Base-by-base conservation (phyloP, 1,140 invertebrate species). In the Lasioglossum albipes region DNA sequence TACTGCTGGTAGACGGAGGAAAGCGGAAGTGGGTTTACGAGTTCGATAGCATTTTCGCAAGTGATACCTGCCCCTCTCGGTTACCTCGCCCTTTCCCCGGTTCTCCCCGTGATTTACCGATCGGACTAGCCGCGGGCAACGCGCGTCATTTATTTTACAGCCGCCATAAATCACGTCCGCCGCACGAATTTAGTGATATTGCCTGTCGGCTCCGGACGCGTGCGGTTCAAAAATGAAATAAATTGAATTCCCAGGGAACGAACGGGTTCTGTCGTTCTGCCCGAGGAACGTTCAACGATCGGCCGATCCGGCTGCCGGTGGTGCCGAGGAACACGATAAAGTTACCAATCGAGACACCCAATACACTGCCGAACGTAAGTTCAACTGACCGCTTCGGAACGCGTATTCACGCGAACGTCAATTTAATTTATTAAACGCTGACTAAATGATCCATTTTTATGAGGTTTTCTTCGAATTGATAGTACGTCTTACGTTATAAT, bases 121-220 rank as follows among this genome's bases (percentile, higher is more conserved):
- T 66, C 31, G 27, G 9, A 13, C 52, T 59, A n/a, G 12, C 64
- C 10, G 22, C 49, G n/a, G 20, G 31, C 9, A 2, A 7, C 9
- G 41, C 16, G 64, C 31, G 13, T 42, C 12, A 68, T 76, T 76
- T 67, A 76, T 76, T 76, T 76, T 76, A 76, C 65, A 42, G 18
- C 18, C 36, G 16, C 64, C 20, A 52, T 68, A 68, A 75, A 31
- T 76, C 74, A 76, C 64, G 74, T 67, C 65, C 12, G 7, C 9
- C 36, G 22, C n/a, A 7, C 36, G 31, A 68, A 76, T 68, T 68
- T 68, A 76, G 49, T 41, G 74, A 67, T 67, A 75, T 54, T 7
- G 64, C 16, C 27, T 66, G 64, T 75, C 64, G 12, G 45, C 27
- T 27, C 9, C 49, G 45, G 49, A 67, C 27, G n/a, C 42, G 16